Evolutionary conservation across 2,888 invertebrate species (phyloP).

Genomic region (Drosophila flavopinicola): DNA sequence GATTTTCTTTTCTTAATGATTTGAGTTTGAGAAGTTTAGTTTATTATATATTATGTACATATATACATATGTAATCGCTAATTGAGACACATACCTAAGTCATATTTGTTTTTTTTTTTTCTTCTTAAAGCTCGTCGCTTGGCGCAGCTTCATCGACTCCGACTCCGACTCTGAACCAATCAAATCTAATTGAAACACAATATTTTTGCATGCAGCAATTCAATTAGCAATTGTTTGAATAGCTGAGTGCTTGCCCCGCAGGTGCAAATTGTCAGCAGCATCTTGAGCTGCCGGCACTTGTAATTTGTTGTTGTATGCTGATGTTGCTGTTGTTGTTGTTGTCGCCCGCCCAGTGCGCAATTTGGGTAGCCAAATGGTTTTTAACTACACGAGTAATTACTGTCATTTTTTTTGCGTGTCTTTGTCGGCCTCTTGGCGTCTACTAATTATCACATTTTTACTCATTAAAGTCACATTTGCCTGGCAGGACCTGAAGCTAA

Average conservation of each 20-base stretch:
- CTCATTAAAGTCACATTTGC: slow-evolving; percentile 78
- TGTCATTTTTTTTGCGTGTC: slow-evolving; percentile 50
- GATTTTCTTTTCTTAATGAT: too few relatives aligned
- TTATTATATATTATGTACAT: not conserved
- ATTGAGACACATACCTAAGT: slow-evolving; percentile 18
- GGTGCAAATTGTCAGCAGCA: slow-evolving; percentile 32
- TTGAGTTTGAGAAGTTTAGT: too few relatives aligned
- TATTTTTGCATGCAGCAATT: slow-evolving; percentile 59
- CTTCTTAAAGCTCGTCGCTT: slow-evolving; percentile 27
- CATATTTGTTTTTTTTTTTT: slow-evolving; percentile 34
- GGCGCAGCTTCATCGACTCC: slow-evolving; percentile 5
- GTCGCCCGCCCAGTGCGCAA: slow-evolving; percentile 43
- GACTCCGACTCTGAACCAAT: too few relatives aligned
- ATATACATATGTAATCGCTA: not conserved
- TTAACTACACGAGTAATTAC: slow-evolving; percentile 5
- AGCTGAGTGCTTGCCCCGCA: slow-evolving; percentile 39
- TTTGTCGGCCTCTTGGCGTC: slow-evolving; percentile 71
- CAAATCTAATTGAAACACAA: slow-evolving; percentile 63
- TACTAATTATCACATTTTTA: slow-evolving; percentile 79
- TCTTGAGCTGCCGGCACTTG: slow-evolving; percentile 45
- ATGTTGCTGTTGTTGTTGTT: slow-evolving; percentile 7
- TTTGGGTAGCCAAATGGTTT: slow-evolving; percentile 54
- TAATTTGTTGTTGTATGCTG: slow-evolving; percentile 1
- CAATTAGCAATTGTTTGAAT: slow-evolving; percentile 62
- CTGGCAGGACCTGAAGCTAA: slow-evolving; percentile 29